These are phyloP conservation scores for Crossocerus cetratus DNA, from an alignment of 2,888 invertebrate genomes.

Conservation along the genomic window DNA sequence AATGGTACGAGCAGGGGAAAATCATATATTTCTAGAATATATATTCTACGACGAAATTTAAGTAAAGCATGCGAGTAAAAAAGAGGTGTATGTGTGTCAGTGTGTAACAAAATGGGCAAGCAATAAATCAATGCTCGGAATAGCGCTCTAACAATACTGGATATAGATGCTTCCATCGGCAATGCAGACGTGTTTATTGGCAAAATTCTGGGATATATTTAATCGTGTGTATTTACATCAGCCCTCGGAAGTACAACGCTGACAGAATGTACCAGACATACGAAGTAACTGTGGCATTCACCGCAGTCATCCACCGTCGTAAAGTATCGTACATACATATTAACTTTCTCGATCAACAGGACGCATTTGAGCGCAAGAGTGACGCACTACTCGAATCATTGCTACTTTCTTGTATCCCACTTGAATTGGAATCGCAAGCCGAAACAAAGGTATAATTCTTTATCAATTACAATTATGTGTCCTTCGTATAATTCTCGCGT, in stretches of 20 bases:
- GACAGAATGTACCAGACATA: background rate
- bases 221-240: background rate
- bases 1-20: no score
- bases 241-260: background rate
- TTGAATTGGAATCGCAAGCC: background rate
- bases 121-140: no score
- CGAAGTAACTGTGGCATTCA: background rate
- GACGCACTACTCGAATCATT: background rate
- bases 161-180: background rate
- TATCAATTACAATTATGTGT: background rate
- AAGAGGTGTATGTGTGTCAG: no score
- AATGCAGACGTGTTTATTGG: background rate
- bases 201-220: constrained; percentile 3
- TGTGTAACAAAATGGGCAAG: no score
- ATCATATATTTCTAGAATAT: no score
- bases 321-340: background rate
- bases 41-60: no score
- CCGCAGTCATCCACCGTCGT: background rate
- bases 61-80: no score
- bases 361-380: background rate
- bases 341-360: background rate
- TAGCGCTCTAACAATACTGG: no score
- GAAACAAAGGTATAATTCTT: background rate
- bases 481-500: background rate
- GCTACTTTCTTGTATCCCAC: background rate